Base-by-base conservation (phyloP, 2,113 vertebrate species). In the Equus quagga region DNA sequence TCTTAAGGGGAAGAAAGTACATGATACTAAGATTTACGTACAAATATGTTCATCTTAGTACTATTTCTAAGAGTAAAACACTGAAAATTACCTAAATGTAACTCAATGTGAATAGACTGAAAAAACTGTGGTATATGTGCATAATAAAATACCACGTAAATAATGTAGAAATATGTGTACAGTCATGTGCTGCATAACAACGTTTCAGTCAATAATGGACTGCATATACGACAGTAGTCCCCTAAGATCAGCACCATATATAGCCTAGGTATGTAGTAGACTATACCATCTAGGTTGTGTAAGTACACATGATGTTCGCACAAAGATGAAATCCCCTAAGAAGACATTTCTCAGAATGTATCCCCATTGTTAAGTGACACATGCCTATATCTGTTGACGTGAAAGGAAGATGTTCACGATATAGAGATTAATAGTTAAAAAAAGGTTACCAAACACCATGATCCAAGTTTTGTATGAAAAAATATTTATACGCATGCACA, bases 381-480 rank as follows among this genome's bases (percentile, higher is more conserved):
- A 54, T 54, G 51, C 15, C 51, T 54, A 1, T 69, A 89, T 51
- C 54, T 80, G 33, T 10, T 92, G 24, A 82, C 41, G 72, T 64
- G 17, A 82, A 95, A 96, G 14, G 62, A 79, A 96, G 21, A 75
- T 82, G 54, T 51, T 46, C n/a, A 81, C 24, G 5, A 83, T 24
- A 81, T 0, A 90, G 41, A 95, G 18, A 92, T 58, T 33, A 87
- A 8, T 23, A 5, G 67, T 75, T 33, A 18, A 76, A 73, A 65
- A 83, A 94, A 81, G 31, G 60, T 67, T 84, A 91, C 23, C 51
- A 94, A 94, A 60, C 2, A 91, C 24, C 75, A 89, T 24, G 6
- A 87, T 36, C 54, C 26, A 26, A 93, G 31, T 46, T 92, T 81
- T 90, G 28, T 44, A 85, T 82, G 62, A 62, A 91, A 80, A 87